phyloP scores from a whole-genome alignment of 37 sponge, comb jelly and placozoan genomes.

The Haliclona indistincta region DNA sequence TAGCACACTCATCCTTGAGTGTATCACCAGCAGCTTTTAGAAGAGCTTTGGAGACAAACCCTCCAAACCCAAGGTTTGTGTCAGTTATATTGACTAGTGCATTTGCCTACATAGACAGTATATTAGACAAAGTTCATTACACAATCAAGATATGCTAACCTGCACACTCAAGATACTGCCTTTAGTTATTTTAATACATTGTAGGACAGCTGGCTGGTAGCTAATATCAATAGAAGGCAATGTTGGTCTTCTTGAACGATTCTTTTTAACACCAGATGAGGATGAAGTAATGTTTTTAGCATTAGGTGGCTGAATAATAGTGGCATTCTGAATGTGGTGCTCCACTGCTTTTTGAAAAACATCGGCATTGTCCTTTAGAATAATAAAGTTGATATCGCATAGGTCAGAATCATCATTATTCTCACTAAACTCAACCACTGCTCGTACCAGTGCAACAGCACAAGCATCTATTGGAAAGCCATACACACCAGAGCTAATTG shows the following conservation, averaged over 20 bases:
- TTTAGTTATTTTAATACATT: background rate
- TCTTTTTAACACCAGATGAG: too few relatives aligned
- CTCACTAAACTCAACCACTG: slow-evolving; percentile 22
- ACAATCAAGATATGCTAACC: background rate
- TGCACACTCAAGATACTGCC: background rate
- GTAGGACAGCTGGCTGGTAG: background rate
- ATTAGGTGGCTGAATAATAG: too few relatives aligned
- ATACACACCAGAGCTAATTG: slow-evolving; percentile 70
- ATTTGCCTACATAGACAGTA: slow-evolving; percentile 52
- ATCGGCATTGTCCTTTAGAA: slow-evolving; percentile 12
- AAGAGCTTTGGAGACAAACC: slow-evolving; percentile 40
- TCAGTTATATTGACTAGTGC: slow-evolving; percentile 67
- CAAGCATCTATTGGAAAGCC: slow-evolving; percentile 56
- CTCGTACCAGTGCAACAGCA: slow-evolving; percentile 33
- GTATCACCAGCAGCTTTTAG: slow-evolving; percentile 48
- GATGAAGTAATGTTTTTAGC: background rate
- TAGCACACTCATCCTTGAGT: slow-evolving; percentile 53
- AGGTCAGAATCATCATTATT: background rate
- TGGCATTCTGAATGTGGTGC: background rate
- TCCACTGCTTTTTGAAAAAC: slow-evolving; percentile 17
- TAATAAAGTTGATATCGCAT: slow-evolving; percentile 32
- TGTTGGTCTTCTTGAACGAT: too few relatives aligned
- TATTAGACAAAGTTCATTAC: background rate
- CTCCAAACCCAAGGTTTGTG: slow-evolving; percentile 24
- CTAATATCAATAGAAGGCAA: too few relatives aligned